Conservation (phyloP, 2,888 invertebrate species). For the Carterocephalus palaemon region DNA sequence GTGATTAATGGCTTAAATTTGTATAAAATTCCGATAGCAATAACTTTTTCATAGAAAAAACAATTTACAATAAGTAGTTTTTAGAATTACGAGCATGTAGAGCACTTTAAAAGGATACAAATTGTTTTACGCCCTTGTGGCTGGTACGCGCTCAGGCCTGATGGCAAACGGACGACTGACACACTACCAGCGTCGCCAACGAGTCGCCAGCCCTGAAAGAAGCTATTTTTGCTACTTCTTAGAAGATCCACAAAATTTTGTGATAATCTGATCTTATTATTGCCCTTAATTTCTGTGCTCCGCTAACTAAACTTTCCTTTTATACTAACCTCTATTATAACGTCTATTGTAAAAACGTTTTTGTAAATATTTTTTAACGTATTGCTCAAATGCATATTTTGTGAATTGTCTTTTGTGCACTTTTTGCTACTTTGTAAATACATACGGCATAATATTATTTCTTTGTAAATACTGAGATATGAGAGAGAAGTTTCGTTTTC, state of each 20-base stretch:
- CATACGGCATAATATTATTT: conserved; percentile 44
- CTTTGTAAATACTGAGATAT: conserved; percentile 54
- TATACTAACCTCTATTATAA: conserved; percentile 45
- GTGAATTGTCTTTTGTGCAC: conserved; percentile 77
- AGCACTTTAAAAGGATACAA: conserved; percentile 4
- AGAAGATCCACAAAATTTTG: too few relatives aligned
- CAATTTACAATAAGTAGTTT: conserved; percentile 29
- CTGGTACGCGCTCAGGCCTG: too few relatives aligned
- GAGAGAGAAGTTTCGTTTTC: conserved; percentile 56
- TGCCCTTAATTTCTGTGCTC: conserved; percentile 30
- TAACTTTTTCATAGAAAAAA: conserved; percentile 35
- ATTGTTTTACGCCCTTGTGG: background rate
- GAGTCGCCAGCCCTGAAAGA: too few relatives aligned
- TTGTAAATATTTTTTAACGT: conserved; percentile 73
- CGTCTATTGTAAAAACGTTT: conserved; percentile 56
- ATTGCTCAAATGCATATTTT: conserved; percentile 79
- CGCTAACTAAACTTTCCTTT: conserved; percentile 36
- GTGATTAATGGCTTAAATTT: conserved; percentile 29
- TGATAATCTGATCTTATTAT: background rate
- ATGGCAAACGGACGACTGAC: too few relatives aligned
- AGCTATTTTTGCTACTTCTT: too few relatives aligned
- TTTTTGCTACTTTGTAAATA: conserved; percentile 76
- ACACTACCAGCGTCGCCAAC: too few relatives aligned
- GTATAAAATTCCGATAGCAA: conserved; percentile 40
- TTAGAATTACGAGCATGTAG: conserved; percentile 16